These are phyloP conservation scores for Lysandra coridon DNA, from an alignment of 2,888 invertebrate genomes.

Conservation along the genomic window DNA sequence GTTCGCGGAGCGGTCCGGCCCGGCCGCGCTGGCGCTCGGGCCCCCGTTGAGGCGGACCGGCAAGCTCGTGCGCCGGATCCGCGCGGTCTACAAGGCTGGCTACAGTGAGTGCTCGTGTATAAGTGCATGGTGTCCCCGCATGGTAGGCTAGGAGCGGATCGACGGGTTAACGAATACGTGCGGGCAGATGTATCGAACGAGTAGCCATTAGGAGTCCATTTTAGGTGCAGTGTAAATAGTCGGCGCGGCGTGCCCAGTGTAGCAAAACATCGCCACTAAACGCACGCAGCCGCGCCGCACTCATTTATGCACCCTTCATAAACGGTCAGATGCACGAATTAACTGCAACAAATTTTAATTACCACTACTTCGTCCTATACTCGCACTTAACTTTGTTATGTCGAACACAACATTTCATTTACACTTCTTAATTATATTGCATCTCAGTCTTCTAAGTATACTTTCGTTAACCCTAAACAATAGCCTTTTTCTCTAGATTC, in stretches of 20 bases:
- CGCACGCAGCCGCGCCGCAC: slow-evolving; percentile 47
- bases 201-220: slow-evolving; percentile 77
- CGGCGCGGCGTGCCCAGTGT: slow-evolving; percentile 54
- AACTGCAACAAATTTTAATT: slow-evolving; percentile 27
- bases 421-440: background rate
- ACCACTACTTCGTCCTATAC: slow-evolving; percentile 1
- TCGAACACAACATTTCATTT: background rate
- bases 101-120: slow-evolving; percentile 74
- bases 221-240: slow-evolving; percentile 73
- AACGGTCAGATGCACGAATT: slow-evolving; percentile 58
- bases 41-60: slow-evolving; percentile 70
- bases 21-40: slow-evolving; percentile 71
- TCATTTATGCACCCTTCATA: slow-evolving; percentile 78
- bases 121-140: slow-evolving; percentile 49
- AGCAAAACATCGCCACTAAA: slow-evolving; percentile 60
- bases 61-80: slow-evolving; percentile 69
- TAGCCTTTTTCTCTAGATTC: background rate
- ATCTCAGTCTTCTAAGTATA: background rate
- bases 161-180: slow-evolving; percentile 64
- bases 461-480: background rate
- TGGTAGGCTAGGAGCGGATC: slow-evolving; percentile 39
- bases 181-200: slow-evolving; percentile 75
- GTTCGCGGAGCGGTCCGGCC: slow-evolving; percentile 72
- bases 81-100: slow-evolving; percentile 73
- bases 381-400: background rate